Conservation (phyloP, 2,113 vertebrate genomes). For the Sminthopsis crassicaudata region DNA sequence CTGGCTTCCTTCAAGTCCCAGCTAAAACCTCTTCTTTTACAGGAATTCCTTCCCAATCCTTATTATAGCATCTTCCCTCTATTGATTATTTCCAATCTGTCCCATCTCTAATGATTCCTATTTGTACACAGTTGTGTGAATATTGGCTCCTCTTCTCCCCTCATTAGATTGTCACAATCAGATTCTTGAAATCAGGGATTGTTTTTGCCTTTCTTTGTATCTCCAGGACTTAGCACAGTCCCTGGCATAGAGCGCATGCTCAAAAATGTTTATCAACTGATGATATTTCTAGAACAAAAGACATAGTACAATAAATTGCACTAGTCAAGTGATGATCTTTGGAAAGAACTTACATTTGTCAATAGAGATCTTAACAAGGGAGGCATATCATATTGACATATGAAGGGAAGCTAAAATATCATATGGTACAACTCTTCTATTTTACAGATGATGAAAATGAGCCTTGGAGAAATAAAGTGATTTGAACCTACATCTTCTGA, state of each 20-base stretch:
- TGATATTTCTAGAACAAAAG: background rate
- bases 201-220: background rate
- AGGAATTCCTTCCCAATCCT: background rate
- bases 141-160: background rate
- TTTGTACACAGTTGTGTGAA: background rate
- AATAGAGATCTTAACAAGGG: too few relatives aligned
- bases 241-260: too few relatives aligned
- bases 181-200: background rate
- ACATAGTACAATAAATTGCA: background rate
- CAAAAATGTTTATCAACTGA: background rate
- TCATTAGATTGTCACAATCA: background rate
- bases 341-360: too few relatives aligned
- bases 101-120: background rate
- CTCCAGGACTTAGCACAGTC: background rate
- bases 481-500: too few relatives aligned
- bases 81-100: background rate
- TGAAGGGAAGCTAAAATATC: too few relatives aligned
- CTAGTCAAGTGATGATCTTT: background rate
- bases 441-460: too few relatives aligned
- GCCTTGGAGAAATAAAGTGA: too few relatives aligned
- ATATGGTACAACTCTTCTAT: too few relatives aligned
- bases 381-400: too few relatives aligned
- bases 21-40: background rate
- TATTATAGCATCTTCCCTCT: background rate
- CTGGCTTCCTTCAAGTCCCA: background rate